Evolutionary conservation across 2,888 invertebrate species (phyloP), one percentile per base, ranked within the genome.

Genomic region (Epirrhoe alternata): DNA sequence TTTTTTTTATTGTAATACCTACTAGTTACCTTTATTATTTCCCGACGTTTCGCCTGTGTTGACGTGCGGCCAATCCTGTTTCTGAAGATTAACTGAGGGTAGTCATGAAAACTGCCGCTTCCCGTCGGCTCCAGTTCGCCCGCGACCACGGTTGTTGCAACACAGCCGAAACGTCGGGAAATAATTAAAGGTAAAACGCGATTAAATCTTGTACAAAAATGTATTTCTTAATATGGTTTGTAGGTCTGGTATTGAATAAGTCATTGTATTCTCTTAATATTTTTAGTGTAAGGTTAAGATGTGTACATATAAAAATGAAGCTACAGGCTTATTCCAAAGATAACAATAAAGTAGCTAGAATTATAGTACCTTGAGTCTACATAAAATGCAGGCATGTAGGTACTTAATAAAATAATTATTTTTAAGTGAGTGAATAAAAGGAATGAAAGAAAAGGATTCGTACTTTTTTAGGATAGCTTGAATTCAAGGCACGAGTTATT

Each of bases 221-320:
- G 38, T 38, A 12, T 38, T 38, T 10, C 38, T 38, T 42, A 12
- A 12, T 42, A 42, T 5, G 38, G 38, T 24, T 24, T 24, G 24
- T 24, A 24, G 3, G 24, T 24, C 24, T 42, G 38, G 5, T 42
- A 42, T 42, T 42, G 4, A 42, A 42, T 42, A 1, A 42, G 38
- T 42, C 0, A 10, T 38, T 3, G 10, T 12, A 38, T 38, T 10
- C 12, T 42, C 12, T 42, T 3, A 42, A 12, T 12, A 14, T 5
- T 14, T 14, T 16, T 47, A 47, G 1, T 16, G 12, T 42, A 45
- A 61, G 49, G 31, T n/a, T 64, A 60, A 60, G 54, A 38, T n/a
- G 5, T 74, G 70, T 74, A 66, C 57, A 72, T 72, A 71, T 68
- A 65, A 53, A 61, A 59, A 35, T 0, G 30, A 42, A 61, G 16